Evolutionary conservation across 2,113 vertebrate genomes (phyloP), one percentile per base, ranked within the genome.

Genomic region (Anseranas semipalmata): DNA sequence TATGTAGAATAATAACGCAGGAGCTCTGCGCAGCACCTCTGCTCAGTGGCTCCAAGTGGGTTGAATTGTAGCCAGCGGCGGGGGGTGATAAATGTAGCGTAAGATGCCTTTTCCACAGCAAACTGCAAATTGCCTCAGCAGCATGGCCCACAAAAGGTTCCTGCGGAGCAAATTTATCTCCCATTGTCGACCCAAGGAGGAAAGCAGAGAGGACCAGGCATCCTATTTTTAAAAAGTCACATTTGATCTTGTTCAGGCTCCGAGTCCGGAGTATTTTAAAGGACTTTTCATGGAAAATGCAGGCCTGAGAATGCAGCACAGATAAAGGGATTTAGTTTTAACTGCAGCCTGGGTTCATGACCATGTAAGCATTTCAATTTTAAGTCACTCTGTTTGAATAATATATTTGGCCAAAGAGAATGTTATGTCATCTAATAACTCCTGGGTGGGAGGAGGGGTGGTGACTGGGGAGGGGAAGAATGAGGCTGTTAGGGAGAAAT

Each of bases 121-220:
- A 98, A 97, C 97, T 95, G 98, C 98, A 98, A 98, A 98, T 98
- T 98, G 98, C 98, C 96, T 97, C 96, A 91, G 96, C 97, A 97
- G 97, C 97, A 83, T 83, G 55, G 96, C 97, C 97, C 96, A 97
- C 97, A 98, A 98, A 98, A 98, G 97, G 95, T 96, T 98, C 98
- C 98, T 7, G 73, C 45, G 39, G 97, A 97, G 97, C 85, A 71
- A 96, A 98, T 98, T 98, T 94, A 98, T 98, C 98, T 98, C 97
- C 97, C 81, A 95, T 96, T 97, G 98, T 97, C 32, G 60, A 90
- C 86, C 96, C 92, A 70, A 96, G 92, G 95, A 97, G 93, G 88
- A 63, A 39, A 82, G 88, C 65, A 46, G 90, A 94, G 93, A 97
- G 96, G 96, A 97, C 95, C 67, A 80, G 78, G 87, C 95, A 80